Conservation (phyloP, 64 coral and sea anemone genomes). For the Anthopleura sola region DNA sequence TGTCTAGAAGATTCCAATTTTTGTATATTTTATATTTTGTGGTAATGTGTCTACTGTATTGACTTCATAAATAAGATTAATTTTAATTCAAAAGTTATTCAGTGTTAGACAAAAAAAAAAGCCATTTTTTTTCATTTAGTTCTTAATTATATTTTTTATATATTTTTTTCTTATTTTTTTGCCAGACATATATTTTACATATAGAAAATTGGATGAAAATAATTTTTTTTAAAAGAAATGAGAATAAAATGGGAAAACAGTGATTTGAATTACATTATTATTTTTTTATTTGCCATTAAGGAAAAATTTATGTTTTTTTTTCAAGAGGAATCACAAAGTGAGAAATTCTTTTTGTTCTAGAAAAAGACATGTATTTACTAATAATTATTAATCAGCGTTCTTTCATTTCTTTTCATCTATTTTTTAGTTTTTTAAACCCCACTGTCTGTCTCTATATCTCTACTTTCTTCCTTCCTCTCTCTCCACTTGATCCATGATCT, state of each 20-base stretch:
- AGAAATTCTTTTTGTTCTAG: neutral
- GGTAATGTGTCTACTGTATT: neutral
- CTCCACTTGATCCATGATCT: neutral
- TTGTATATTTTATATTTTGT: neutral
- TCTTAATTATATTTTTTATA: neutral
- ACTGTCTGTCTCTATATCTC: neutral
- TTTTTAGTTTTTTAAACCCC: neutral
- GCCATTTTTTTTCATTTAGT: neutral
- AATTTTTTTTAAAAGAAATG: too few relatives aligned
- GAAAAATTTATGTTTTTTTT: neutral
- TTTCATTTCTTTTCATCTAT: too few relatives aligned
- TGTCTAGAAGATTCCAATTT: too few relatives aligned
- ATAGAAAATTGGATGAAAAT: too few relatives aligned
- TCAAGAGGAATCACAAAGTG: too few relatives aligned
- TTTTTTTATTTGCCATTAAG: too few relatives aligned
- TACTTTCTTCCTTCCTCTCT: neutral
- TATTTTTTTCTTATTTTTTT: too few relatives aligned
- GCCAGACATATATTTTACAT: too few relatives aligned
- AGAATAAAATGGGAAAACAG: too few relatives aligned
- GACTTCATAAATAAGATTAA: neutral
- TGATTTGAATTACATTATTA: too few relatives aligned
- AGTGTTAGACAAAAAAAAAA: neutral
- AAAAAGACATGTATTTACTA: neutral
- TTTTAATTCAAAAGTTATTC: neutral
- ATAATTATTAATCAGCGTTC: neutral